phyloP scores from a whole-genome alignment of 2,113 vertebrate species.

The Alligator sinensis region DNA sequence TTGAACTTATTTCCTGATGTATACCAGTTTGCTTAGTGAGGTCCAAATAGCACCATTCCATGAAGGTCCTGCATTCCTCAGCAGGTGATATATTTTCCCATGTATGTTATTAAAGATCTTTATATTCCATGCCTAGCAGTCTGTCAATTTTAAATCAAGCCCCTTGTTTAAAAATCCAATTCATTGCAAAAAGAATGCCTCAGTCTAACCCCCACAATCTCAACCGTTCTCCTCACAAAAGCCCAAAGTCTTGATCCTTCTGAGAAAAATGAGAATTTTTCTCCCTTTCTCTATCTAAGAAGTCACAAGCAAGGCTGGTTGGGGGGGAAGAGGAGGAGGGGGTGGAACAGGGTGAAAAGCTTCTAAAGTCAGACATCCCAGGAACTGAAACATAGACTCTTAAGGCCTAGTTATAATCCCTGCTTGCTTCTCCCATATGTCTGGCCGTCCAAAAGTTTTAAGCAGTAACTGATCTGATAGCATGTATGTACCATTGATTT shows the following conservation, averaged over 20 bases:
- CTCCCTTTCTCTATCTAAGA: not conserved
- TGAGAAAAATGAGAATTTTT: not conserved
- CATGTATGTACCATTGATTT: slow-evolving; percentile 69
- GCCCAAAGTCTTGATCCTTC: not conserved
- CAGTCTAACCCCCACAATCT: not conserved
- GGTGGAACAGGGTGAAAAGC: not conserved
- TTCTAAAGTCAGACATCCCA: slow-evolving; percentile 60
- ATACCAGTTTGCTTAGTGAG: not conserved
- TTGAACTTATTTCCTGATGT: not conserved
- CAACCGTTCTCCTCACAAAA: not conserved
- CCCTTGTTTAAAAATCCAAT: not conserved
- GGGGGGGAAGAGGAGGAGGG: too few species aligned
- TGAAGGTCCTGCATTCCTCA: not conserved
- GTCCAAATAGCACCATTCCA: not conserved
- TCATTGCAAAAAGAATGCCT: slow-evolving; percentile 6
- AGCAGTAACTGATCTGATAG: slow-evolving; percentile 76
- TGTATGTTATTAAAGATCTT: not conserved
- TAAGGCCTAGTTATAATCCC: slow-evolving; percentile 60
- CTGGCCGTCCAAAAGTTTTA: slow-evolving; percentile 66
- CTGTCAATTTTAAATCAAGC: not conserved
- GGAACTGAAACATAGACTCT: slow-evolving; percentile 3
- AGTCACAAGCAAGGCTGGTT: not conserved
- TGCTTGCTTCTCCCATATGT: slow-evolving; percentile 66
- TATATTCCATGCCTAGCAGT: slow-evolving; percentile 21
- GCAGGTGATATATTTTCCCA: fast-evolving